These are phyloP conservation scores for Synchiropus splendidus DNA, from an alignment of 2,113 vertebrate species.

Conservation along the genomic window DNA sequence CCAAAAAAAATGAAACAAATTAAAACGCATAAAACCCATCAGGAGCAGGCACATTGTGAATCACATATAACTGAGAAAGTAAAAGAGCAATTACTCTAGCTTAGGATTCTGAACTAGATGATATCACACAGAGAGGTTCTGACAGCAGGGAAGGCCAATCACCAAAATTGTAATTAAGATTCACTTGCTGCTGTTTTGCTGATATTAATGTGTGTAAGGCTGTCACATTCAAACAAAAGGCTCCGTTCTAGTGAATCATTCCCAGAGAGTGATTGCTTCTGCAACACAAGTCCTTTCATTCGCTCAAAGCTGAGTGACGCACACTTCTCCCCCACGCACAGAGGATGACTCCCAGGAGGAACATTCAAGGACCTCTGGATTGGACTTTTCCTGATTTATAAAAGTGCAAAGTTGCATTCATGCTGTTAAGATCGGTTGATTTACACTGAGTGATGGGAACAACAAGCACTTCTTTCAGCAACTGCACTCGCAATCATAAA, in stretches of 20 bases:
- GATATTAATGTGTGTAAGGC: slow-evolving; percentile 50
- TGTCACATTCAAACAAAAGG: slow-evolving; percentile 45
- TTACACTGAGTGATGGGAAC: slow-evolving; percentile 15
- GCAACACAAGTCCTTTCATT: slow-evolving; percentile 41
- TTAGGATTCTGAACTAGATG: too few species aligned
- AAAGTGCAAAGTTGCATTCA: neutral
- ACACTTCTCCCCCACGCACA: slow-evolving; percentile 27
- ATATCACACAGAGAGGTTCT: slow-evolving; percentile 12
- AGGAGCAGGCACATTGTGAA: too few species aligned
- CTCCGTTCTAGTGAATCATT: slow-evolving; percentile 38
- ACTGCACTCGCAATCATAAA: slow-evolving; percentile 49
- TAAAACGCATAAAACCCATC: too few species aligned
- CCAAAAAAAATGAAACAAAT: too few species aligned
- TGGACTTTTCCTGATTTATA: neutral
- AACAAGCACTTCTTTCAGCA: slow-evolving; percentile 29
- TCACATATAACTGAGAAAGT: too few species aligned
- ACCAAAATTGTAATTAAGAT: slow-evolving; percentile 55
- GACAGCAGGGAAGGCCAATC: slow-evolving; percentile 28
- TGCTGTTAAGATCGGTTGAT: neutral
- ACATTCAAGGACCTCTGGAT: slow-evolving; percentile 2
- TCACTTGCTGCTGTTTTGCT: slow-evolving; percentile 51
- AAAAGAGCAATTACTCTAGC: too few species aligned
- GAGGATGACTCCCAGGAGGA: slow-evolving; percentile 20
- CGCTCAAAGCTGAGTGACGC: slow-evolving; percentile 25
- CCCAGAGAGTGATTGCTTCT: slow-evolving; percentile 40